Evolutionary conservation across 2,888 invertebrate species (phyloP).

Genomic region (Caenorhabditis angaria): DNA sequence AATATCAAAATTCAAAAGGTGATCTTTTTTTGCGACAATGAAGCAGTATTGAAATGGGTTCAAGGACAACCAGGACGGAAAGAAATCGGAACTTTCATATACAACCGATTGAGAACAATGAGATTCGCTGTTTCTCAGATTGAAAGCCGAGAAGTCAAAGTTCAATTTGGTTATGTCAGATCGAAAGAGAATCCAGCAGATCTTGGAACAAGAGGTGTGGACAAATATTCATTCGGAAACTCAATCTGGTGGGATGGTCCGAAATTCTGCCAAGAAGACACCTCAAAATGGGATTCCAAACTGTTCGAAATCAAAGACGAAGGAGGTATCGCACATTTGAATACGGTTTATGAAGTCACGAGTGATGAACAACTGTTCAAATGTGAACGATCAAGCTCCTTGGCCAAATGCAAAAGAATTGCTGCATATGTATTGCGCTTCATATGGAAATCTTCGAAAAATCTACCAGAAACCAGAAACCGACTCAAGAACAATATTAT

Average conservation of each 20-base stretch:
- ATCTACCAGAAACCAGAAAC: no score
- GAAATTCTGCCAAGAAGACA: constrained; percentile 28
- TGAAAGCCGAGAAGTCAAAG: not conserved
- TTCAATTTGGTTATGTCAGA: constrained; percentile 53
- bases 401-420: no score
- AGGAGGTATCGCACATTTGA: no score
- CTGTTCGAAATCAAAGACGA: no score
- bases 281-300: not conserved
- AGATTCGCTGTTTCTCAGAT: no score
- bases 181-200: constrained; percentile 66
- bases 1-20: not conserved
- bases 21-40: not conserved
- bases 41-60: not conserved
- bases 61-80: not conserved
- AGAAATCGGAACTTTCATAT: constrained; percentile 1
- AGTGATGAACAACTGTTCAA: no score
- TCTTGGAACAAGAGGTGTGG: constrained; percentile 53
- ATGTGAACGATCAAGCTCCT: no score
- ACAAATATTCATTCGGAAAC: not conserved
- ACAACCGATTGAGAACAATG: no score
- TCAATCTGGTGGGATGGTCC: constrained; percentile 62
- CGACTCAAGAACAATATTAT: no score
- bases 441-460: no score
- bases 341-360: no score
- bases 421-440: no score